These are phyloP conservation scores for Chrysodeixis includens DNA, from an alignment of 2,888 invertebrate genomes.

Conservation along the genomic window DNA sequence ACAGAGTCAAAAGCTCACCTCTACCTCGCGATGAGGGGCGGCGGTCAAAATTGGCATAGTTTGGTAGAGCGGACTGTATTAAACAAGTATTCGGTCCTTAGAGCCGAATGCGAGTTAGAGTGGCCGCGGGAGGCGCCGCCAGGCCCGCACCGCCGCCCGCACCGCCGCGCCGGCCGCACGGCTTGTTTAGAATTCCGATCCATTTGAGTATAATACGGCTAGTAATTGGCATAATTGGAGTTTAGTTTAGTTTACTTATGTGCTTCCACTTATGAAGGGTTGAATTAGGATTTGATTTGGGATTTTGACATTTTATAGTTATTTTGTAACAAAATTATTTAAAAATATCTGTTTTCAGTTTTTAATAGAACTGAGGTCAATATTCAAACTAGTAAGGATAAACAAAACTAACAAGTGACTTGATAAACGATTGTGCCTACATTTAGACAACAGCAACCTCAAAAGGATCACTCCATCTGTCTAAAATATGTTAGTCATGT, in stretches of 20 bases:
- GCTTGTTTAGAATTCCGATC: constrained; percentile 55
- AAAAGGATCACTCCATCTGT: not conserved
- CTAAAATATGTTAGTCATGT: not conserved
- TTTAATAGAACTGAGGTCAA: not conserved
- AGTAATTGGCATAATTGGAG: constrained; percentile 58
- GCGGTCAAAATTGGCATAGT: constrained; percentile 57
- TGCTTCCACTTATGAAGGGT: constrained; percentile 34
- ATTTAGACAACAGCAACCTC: not conserved
- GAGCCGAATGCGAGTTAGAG: constrained; percentile 23
- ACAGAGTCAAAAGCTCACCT: constrained; percentile 47
- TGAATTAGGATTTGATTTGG: constrained; percentile 30
- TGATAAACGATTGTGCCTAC: not conserved
- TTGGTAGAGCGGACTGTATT: constrained; percentile 43
- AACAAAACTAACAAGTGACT: not conserved
- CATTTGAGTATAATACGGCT: constrained; percentile 46
- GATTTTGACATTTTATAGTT: not conserved
- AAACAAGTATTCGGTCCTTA: constrained; percentile 57
- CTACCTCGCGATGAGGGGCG: constrained; percentile 41
- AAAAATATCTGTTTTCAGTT: no score
- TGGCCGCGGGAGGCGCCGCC: constrained; percentile 1
- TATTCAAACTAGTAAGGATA: not conserved
- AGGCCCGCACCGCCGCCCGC: constrained; percentile 9
- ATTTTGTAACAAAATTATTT: not conserved
- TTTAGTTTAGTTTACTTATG: constrained; percentile 47
- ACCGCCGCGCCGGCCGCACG: not conserved